A percentile compares a stretch with the other conserved stretches of the same genome.
Evolutionary conservation across 2,113 vertebrate genomes (phyloP).

Genomic region (Thamnophis sirtalis): DNA sequence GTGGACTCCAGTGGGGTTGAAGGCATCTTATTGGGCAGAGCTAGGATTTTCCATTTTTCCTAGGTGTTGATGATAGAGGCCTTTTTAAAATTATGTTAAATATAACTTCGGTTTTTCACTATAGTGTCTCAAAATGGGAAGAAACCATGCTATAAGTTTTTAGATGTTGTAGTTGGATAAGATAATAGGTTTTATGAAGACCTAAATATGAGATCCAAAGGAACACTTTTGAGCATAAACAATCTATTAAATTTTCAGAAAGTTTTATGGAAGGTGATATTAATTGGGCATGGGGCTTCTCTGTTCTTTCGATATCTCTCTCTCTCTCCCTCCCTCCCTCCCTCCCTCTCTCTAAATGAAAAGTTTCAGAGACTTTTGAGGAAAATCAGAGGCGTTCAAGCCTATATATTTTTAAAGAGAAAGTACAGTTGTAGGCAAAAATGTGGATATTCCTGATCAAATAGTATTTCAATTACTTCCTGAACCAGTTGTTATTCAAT

Average conservation of each 20-base stretch:
- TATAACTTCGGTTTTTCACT: too few species aligned
- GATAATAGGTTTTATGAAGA: too few species aligned
- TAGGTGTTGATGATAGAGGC: too few species aligned
- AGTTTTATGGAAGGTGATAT: background rate
- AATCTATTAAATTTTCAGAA: slow-evolving; percentile 10
- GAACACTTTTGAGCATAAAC: slow-evolving; percentile 28
- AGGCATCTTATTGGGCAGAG: too few species aligned
- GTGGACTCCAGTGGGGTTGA: too few species aligned
- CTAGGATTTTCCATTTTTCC: too few species aligned
- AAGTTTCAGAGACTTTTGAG: background rate
- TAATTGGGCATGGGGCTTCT: background rate
- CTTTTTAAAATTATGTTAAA: too few species aligned
- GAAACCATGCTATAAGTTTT: too few species aligned
- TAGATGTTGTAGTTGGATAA: too few species aligned
- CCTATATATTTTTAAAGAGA: background rate
- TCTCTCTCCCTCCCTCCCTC: too few species aligned
- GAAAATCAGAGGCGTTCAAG: background rate
- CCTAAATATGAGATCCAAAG: background rate
- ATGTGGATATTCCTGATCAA: background rate
- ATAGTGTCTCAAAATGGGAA: background rate
- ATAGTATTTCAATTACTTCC: background rate
- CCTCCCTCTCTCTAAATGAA: background rate
- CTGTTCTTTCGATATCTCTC: background rate
- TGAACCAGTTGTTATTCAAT: background rate
- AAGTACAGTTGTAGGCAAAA: background rate